Conservation (phyloP, 2,888 invertebrate genomes). For the Agrotis clavis region DNA sequence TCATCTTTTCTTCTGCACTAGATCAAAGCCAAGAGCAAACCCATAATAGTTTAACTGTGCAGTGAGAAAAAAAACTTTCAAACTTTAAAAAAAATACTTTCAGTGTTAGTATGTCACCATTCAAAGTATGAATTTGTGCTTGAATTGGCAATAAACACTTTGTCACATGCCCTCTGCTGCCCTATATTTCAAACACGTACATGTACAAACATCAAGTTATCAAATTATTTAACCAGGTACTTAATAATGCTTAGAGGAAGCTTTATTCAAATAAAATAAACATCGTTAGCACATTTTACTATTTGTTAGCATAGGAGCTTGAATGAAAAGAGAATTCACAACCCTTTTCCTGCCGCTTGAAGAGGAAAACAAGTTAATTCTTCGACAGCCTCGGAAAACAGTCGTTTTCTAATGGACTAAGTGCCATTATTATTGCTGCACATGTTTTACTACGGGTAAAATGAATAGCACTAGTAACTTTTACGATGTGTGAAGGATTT, state of each 20-base stretch:
- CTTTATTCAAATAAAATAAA: constrained; percentile 13
- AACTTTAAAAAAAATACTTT: too few species aligned
- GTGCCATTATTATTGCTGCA: constrained; percentile 12
- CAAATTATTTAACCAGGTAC: not conserved
- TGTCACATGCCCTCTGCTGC: too few species aligned
- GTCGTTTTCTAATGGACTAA: constrained; percentile 29
- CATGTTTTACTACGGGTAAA: constrained; percentile 29
- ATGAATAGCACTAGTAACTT: constrained; percentile 37
- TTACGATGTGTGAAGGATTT: constrained; percentile 44
- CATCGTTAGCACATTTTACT: constrained; percentile 26
- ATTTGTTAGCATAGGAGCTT: constrained; percentile 22
- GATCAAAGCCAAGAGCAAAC: too few species aligned
- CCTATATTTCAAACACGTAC: too few species aligned
- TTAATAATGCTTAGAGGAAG: not conserved
- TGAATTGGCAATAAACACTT: too few species aligned
- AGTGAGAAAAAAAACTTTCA: too few species aligned
- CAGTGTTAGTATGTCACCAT: too few species aligned
- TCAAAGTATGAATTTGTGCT: too few species aligned
- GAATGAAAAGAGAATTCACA: constrained; percentile 42
- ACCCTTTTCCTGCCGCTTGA: constrained; percentile 33
- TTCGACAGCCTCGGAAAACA: constrained; percentile 28
- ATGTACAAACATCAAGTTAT: not conserved
- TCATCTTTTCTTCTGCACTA: too few species aligned
- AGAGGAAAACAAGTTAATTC: constrained; percentile 32
- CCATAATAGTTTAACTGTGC: too few species aligned